Conservation (phyloP, 2,797 vertebrate species). For the Carapus acus region DNA sequence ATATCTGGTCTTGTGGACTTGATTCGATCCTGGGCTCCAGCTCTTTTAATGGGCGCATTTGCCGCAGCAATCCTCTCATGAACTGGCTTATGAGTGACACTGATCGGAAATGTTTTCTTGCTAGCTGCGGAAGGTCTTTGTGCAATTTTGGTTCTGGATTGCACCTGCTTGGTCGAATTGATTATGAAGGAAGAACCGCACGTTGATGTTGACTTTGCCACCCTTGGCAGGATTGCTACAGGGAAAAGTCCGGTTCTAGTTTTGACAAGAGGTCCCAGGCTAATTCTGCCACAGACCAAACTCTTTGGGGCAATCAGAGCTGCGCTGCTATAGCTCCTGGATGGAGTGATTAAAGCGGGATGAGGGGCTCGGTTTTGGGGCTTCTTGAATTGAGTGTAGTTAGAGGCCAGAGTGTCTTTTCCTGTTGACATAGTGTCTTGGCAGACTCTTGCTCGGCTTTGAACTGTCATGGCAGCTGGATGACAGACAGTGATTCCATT, state of each 20-base stretch:
- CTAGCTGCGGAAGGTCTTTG: background rate
- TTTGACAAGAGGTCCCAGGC: slow-evolving; percentile 45
- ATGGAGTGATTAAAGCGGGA: slow-evolving; percentile 1
- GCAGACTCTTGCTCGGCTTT: background rate
- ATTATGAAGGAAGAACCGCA: background rate
- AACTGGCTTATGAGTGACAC: background rate
- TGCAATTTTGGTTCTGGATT: background rate
- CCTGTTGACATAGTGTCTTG: slow-evolving; percentile 4
- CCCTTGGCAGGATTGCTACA: slow-evolving; percentile 39
- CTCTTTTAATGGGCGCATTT: background rate
- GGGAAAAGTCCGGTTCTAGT: slow-evolving; percentile 58
- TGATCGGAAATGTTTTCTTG: slow-evolving; percentile 9
- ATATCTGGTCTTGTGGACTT: slow-evolving; percentile 5
- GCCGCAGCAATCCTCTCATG: slow-evolving; percentile 4
- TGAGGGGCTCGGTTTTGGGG: background rate
- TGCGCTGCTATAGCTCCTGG: background rate
- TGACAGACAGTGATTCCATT: too few relatives aligned
- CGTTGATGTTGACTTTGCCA: background rate
- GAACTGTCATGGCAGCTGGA: background rate
- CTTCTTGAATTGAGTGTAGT: slow-evolving; percentile 10
- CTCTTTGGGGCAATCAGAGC: background rate
- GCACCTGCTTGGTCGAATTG: slow-evolving; percentile 2
- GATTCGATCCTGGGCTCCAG: slow-evolving; percentile 8
- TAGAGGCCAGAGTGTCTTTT: background rate
- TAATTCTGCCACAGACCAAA: slow-evolving; percentile 25